Base-by-base conservation (phyloP, 2,888 invertebrate species). In the Heliconius cydno region DNA sequence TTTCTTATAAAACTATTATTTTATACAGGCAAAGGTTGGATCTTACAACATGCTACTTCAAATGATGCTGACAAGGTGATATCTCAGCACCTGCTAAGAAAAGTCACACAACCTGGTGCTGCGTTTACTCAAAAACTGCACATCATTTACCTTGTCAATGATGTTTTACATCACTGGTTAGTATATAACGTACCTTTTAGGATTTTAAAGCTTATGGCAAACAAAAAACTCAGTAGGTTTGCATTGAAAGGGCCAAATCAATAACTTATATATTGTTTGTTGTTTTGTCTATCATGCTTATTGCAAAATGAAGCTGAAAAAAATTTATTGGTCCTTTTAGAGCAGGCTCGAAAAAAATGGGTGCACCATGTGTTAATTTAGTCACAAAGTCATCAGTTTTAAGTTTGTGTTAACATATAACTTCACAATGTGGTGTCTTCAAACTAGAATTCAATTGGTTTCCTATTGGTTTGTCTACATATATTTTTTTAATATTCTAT, bases 121-220 rank as follows among this genome's bases (percentile, higher is more conserved):
- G 96, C 97, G 73, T 99, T 99, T 96, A 97, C 97, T 85, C 97
- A 98, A 94, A 98, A 99, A 92, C 96, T 99, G 80, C 99, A 99
- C 95, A 97, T 99, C 92, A 98, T 99, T 91, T 99, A 99, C 96
- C 96, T 99, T 88, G 98, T 99, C 87, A 99, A 99, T 95, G 99
- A 99, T 96, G 98, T 99, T 83, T 96, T 99, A 77, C 99, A 99
- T 94, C 99, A 99, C 95, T 98, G 98, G 98, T 98, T 96, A 97
- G 97, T 96, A 71, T 28, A 66, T 73, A 46, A 22, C 15, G 38
- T 78, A 65, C 25, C 52, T n/a, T 9, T 82, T 77, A 80, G 74
- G 60, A 79, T 71, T 82, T 83, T 72, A 81, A 80, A 76, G 82
- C 78, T 80, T 74, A 60, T 52, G 66, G 81, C 68, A 76, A 30